Base-by-base conservation (phyloP, 2,113 vertebrate species). In the Noturus placidus region DNA sequence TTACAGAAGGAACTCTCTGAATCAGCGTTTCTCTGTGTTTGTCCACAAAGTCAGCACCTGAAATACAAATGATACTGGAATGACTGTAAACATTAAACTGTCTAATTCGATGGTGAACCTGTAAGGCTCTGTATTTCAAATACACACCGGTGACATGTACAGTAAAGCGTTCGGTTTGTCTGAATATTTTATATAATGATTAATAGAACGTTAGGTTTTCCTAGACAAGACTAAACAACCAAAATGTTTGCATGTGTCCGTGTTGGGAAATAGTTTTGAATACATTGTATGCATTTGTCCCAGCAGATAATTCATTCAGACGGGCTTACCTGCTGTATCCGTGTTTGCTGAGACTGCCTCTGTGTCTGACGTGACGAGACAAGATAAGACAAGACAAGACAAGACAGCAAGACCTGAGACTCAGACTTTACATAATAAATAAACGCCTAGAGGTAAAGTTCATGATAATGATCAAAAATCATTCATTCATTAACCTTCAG, bases 11-110 rank as follows among this genome's bases (percentile, higher is more conserved):
- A 72, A 72, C 35, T 9, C 8, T 72, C 35, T 72, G 22, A 42
- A 86, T 82, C 7, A 82, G 78, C 3, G 19, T 0, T 15, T 19
- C n/a, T 20, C 84, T 38, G 79, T 82, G 15, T 17, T 25, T 25
- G 9, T 88, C 42, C 42, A 86, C 84, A 67, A 88, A 88, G n/a
- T 42, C 84, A 86, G 15, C 19, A 59, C 25, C 87, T 85, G 56
- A 33, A 70, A 72, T 67, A 3, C 35, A 72, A 38, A 74, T 19
- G 10, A 72, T 35, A 33, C 35, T 19, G 19, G 22, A 22, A 42
- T 42, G 7, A 38, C 8, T 35, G 6, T 38, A 72, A 72, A 38
- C 69, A 1, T 72, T 19, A 69, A 69, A 33, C 25, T 63, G 10
- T 38, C n/a, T 19, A 57, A 57, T 57, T 57, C 0, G 56, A 57